Evolutionary conservation across 1,140 invertebrate species (phyloP).

Genomic region (Goniozus legneri): DNA sequence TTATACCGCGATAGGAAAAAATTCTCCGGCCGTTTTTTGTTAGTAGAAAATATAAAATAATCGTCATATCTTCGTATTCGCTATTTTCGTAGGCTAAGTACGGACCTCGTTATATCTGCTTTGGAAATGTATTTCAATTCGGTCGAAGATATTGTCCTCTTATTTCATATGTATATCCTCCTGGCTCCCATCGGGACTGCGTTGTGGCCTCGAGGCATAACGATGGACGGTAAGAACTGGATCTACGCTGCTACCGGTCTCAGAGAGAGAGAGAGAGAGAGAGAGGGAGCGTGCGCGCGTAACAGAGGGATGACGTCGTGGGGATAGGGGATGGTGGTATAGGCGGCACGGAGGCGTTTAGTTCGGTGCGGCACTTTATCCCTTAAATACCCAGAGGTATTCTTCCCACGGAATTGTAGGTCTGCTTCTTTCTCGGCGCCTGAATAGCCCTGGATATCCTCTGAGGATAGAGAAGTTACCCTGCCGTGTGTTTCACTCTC

Average conservation of each 20-base stretch:
- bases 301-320: not conserved
- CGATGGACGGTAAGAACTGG: no score
- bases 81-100: no score
- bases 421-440: slow-evolving; percentile 20
- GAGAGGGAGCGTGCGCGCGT: not conserved
- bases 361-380: slow-evolving; percentile 29
- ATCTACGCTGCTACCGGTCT: no score
- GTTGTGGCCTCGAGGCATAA: no score
- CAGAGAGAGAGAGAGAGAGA: no score
- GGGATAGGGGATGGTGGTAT: not conserved
- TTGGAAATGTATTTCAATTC: slow-evolving; percentile 30
- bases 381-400: slow-evolving; percentile 38
- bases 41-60: no score
- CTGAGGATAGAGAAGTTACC: slow-evolving; percentile 30
- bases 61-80: no score
- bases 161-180: slow-evolving; percentile 30
- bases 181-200: not conserved
- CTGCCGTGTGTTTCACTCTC: not conserved
- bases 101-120: slow-evolving; percentile 25
- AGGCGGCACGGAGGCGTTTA: slow-evolving; percentile 24
- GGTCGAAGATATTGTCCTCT: slow-evolving; percentile 15
- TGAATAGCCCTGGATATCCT: slow-evolving; percentile 28
- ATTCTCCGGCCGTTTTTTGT: no score
- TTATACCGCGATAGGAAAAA: no score
- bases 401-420: slow-evolving; percentile 32